Percentiles rank a stretch among this genome's conserved stretches.
Conservation (phyloP, 2,113 vertebrate genomes). For the Pluvialis apricaria region DNA sequence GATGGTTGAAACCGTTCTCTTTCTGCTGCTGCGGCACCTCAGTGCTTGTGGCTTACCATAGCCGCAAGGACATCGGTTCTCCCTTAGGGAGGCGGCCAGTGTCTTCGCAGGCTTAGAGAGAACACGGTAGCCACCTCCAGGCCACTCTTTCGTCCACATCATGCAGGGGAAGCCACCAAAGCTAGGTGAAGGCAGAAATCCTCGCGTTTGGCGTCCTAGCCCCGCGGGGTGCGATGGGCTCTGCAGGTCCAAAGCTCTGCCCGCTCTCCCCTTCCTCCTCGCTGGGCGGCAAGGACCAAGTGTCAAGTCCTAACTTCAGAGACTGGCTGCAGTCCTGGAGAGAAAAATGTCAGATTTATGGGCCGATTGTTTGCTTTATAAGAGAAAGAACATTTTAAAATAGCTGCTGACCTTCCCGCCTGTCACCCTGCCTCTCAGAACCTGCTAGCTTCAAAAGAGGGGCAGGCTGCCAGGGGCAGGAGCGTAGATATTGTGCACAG, state of each 20-base stretch:
- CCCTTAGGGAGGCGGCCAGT: not conserved
- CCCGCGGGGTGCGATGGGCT: fast-evolving
- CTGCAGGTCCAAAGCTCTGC: not conserved
- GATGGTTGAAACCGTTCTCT: not conserved
- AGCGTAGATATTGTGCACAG: not conserved
- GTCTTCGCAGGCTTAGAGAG: not conserved
- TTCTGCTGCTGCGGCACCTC: not conserved
- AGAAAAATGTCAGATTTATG: not conserved
- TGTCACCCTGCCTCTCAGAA: not conserved
- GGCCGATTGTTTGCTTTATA: not conserved
- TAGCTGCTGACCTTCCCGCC: not conserved
- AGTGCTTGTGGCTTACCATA: not conserved
- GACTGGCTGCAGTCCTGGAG: not conserved
- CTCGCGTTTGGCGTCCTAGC: fast-evolving
- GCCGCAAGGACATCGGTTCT: not conserved
- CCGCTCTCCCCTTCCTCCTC: not conserved
- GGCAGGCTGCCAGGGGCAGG: not conserved
- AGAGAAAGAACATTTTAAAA: not conserved
- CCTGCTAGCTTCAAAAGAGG: not conserved
- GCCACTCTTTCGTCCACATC: not conserved
- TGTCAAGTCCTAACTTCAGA: not conserved
- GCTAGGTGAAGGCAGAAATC: not conserved
- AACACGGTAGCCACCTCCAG: too few relatives aligned
- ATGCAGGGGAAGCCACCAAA: not conserved
- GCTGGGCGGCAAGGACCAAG: not conserved